Evolutionary conservation across 2,888 invertebrate species (phyloP).

Genomic region (Ochropleura leucogaster): DNA sequence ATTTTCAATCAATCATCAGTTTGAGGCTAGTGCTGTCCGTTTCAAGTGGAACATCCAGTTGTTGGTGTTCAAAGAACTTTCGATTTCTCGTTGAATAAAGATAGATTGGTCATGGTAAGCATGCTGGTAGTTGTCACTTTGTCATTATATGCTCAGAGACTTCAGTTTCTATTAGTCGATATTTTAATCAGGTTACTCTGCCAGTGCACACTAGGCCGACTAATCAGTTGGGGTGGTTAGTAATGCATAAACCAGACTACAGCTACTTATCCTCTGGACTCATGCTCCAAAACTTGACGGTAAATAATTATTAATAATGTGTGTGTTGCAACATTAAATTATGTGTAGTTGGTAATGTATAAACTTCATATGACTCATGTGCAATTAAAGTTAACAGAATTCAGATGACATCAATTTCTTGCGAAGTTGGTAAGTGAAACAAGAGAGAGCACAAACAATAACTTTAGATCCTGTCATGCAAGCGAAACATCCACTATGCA

Average conservation of each 20-base stretch:
- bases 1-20: too few relatives aligned
- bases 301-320: neutral
- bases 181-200: neutral
- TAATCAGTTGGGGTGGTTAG: neutral
- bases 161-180: neutral
- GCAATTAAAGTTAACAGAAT: neutral
- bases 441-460: neutral
- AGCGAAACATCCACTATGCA: neutral
- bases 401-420: neutral
- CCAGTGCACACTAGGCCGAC: neutral
- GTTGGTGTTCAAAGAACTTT: too few relatives aligned
- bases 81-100: too few relatives aligned
- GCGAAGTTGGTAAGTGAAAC: neutral
- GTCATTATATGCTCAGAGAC: neutral
- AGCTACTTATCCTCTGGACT: neutral
- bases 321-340: neutral
- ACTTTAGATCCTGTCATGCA: neutral
- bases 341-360: neutral
- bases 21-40: too few relatives aligned
- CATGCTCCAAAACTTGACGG: neutral
- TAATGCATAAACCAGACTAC: neutral
- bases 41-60: too few relatives aligned
- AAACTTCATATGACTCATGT: neutral
- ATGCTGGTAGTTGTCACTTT: neutral
- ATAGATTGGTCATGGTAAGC: too few relatives aligned